These are phyloP conservation scores for Atherinosoma microstoma DNA, from an alignment of 2,797 vertebrate genomes.

Conservation along the genomic window DNA sequence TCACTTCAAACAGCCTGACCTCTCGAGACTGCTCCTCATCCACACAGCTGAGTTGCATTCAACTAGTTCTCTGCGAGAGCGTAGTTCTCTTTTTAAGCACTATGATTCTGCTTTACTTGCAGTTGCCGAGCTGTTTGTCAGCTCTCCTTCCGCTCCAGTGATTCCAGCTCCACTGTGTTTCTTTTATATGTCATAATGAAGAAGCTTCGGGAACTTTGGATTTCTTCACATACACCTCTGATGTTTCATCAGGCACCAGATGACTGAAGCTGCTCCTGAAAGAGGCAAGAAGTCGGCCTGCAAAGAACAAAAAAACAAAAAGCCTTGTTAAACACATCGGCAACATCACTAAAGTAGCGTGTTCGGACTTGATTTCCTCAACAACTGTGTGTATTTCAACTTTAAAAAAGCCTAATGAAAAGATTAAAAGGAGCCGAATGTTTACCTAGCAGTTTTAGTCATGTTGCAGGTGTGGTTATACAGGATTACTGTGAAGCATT, in stretches of 20 bases:
- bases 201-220: constrained; percentile 69
- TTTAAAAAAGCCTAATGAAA: constrained; percentile 43
- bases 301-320: constrained; percentile 32
- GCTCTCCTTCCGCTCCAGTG: constrained; percentile 18
- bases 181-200: constrained; percentile 46
- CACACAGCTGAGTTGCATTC: constrained; percentile 28
- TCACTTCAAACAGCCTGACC: constrained; percentile 63
- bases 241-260: constrained; percentile 84
- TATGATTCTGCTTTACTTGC: constrained; percentile 31
- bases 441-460: constrained; percentile 41
- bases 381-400: constrained; percentile 40
- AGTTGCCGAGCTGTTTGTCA: background rate
- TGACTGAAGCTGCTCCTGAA: constrained; percentile 86
- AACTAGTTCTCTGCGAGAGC: constrained; percentile 29
- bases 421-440: constrained; percentile 37
- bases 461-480: constrained; percentile 33
- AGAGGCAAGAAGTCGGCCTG: constrained; percentile 87
- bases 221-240: constrained; percentile 87
- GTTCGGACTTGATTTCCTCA: constrained; percentile 48
- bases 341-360: constrained; percentile 35
- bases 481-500: constrained; percentile 17
- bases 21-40: constrained; percentile 33
- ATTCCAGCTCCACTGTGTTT: constrained; percentile 6
- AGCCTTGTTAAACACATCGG: constrained; percentile 42
- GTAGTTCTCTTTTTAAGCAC: constrained; percentile 27